Percentiles rank a stretch among this genome's conserved stretches.
These are phyloP conservation scores for Drosophila anomalata DNA, from an alignment of 2,888 invertebrate genomes.

Conservation along the genomic window DNA sequence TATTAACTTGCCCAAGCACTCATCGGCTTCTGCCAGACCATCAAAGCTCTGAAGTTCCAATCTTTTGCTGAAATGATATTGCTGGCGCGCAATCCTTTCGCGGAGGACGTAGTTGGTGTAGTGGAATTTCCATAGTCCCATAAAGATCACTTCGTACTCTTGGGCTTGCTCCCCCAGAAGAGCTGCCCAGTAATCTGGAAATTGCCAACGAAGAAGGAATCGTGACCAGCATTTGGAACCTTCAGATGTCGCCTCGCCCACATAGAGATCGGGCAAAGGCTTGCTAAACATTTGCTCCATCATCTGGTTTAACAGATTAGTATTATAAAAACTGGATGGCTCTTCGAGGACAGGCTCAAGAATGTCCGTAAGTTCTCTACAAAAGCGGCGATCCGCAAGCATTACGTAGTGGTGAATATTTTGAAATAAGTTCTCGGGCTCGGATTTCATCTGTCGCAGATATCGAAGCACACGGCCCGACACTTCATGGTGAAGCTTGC, in stretches of 20 bases:
- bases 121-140: conserved; percentile 54
- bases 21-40: conserved; percentile 6
- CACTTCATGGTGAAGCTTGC: conserved; percentile 15
- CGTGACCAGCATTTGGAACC: conserved; percentile 41
- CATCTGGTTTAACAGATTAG: conserved; percentile 14
- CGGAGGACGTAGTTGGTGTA: conserved; percentile 49
- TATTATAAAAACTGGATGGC: conserved; percentile 20
- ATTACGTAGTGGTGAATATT: conserved; percentile 48
- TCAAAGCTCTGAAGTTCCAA: not conserved
- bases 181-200: conserved; percentile 29
- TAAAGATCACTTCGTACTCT: conserved; percentile 42
- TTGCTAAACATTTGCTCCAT: conserved; percentile 23
- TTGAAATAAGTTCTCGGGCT: conserved; percentile 14
- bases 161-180: conserved; percentile 28
- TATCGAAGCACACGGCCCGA: conserved; percentile 27
- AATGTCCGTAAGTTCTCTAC: conserved; percentile 29
- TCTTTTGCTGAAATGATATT: conserved; percentile 19
- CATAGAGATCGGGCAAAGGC: conserved; percentile 18
- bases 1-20: conserved; percentile 24
- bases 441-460: not conserved
- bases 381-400: conserved; percentile 45
- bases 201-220: conserved; percentile 45
- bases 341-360: conserved; percentile 46
- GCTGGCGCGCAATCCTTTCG: conserved; percentile 38
- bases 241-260: conserved; percentile 3